Conservation (phyloP, 1,140 invertebrate species). For the Heliconius melpomene region DNA sequence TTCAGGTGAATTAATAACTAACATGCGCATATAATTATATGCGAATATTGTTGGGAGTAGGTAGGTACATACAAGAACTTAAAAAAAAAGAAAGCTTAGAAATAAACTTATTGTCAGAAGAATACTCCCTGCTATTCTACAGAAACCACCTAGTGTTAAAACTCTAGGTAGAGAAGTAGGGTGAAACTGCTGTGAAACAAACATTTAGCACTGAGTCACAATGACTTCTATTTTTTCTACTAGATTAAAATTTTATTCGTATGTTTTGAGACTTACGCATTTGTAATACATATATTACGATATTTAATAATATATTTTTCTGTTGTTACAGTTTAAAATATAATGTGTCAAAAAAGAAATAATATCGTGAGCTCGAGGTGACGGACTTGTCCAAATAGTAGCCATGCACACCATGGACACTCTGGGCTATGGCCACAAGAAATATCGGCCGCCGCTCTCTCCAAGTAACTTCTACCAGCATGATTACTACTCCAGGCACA, state of each 20-base stretch:
- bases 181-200: no score
- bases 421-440: constrained; percentile 78
- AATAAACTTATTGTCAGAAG: no score
- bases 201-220: no score
- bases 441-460: constrained; percentile 75
- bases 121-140: no score
- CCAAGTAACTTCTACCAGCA: constrained; percentile 77
- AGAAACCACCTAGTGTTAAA: no score
- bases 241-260: no score
- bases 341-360: constrained; percentile 34
- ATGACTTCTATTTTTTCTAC: no score
- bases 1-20: neutral
- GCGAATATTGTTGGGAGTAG: neutral
- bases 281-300: no score
- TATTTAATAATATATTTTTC: neutral
- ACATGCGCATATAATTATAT: neutral
- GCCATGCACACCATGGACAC: constrained; percentile 80
- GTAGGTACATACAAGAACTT: no score
- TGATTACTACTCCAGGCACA: constrained; percentile 73
- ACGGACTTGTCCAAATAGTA: constrained; percentile 36
- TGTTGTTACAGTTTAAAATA: constrained; percentile 50
- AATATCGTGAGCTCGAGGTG: constrained; percentile 41
- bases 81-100: no score
- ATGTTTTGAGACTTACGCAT: no score
- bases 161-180: no score